Percentiles rank a stretch among this genome's conserved stretches.
Conservation (phyloP, 2,888 invertebrate species). For the Callyntrura sp. region DNA sequence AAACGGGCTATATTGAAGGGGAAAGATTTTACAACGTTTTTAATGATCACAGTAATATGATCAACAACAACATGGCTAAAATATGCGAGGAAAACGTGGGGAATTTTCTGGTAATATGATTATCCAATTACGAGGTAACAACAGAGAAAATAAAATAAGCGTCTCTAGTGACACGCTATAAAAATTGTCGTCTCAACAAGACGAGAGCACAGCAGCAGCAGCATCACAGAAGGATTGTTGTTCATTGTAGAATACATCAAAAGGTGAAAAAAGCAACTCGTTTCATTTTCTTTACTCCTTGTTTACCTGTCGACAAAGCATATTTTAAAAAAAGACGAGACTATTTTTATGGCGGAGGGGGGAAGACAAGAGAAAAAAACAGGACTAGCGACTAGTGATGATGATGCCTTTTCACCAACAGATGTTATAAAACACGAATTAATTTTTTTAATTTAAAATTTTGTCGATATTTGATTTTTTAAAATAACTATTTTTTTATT, state of each 20-base stretch:
- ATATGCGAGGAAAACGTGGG: conserved; percentile 3
- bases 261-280: conserved; percentile 11
- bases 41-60: not conserved
- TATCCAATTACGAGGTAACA: not conserved
- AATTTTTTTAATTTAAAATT: too few relatives aligned
- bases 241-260: not conserved
- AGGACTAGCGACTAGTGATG: too few relatives aligned
- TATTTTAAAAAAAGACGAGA: not conserved
- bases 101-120: conserved; percentile 15
- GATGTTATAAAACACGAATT: too few relatives aligned
- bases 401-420: too few relatives aligned
- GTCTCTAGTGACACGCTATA: not conserved
- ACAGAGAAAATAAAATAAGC: not conserved
- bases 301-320: not conserved
- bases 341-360: not conserved
- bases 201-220: not conserved
- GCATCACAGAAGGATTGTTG: not conserved
- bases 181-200: too few relatives aligned
- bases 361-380: not conserved
- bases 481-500: too few relatives aligned
- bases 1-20: too few relatives aligned
- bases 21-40: not conserved
- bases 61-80: conserved; percentile 10
- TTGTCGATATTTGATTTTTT: too few relatives aligned
- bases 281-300: not conserved